Evolutionary conservation across 53 echinoderm and acorn worm genomes (phyloP), one percentile per base, ranked within the genome.

Genomic region (Hippasteria phrygiana): DNA sequence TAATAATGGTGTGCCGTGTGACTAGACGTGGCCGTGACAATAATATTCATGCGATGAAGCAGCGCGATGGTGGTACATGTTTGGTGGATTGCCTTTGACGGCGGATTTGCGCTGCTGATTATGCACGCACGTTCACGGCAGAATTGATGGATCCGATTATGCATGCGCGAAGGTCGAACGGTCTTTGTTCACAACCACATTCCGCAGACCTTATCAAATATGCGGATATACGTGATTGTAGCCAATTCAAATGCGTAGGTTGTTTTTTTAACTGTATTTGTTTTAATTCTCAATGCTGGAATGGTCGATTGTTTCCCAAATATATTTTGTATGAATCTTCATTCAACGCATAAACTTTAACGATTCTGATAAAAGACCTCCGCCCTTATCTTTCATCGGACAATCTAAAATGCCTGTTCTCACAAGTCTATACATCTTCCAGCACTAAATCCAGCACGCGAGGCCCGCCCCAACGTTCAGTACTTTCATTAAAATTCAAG

Each of bases 401-500:
- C 54, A 20, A 17, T 20, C 14, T 18, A 54, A 54, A 4, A 16
- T 10, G 12, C 17, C 54, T 54, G 3, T 16, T 17, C 28, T 37
- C 51, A 47, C 77, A 77, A 55, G 32, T 59, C 17, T 71, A 22
- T 35, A 50, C 50, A 69, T 17, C 12, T 20, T 63, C 66, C 42
- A 85, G 85, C 85, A 85, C 85, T 85, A 50, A 20, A 71, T 85
- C 85, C 85, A 85, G 85, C 85, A 85, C 85, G 85, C 35, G 64
- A 85, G 85, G 43, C 85, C 85, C 85, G 85, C 85, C 54, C 82
- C 51, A 85, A 85, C 85, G 85, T 85, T 85, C 85, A 85, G 85
- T 85, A 85, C 85, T 85, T 85, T 85, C 69, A 18, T 48, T 33
- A 70, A 46, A 51, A 27, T 51, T 70, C 42, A 43, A 83, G 31